Evolutionary conservation across 1,140 invertebrate genomes (phyloP), one percentile per base, ranked within the genome.

Genomic region (Lucilia cuprina): DNA sequence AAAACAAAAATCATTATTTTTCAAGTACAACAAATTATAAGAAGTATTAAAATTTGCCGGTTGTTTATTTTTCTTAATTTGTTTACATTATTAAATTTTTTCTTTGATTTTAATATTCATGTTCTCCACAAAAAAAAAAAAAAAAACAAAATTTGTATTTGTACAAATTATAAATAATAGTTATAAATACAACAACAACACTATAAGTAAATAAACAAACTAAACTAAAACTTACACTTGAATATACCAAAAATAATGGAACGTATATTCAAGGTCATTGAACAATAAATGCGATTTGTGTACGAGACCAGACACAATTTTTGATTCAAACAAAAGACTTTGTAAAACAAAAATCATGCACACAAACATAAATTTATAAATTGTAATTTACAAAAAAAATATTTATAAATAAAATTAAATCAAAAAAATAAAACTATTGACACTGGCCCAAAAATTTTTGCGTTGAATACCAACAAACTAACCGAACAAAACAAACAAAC

Each of bases 31-130:
- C 14, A 60, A 60, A 60, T n/a, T 14, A 70, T 5, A 10, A 70
- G 7, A 70, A 55, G 50, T 55, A 70, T 70, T 70, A 70, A 70
- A 70, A 70, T 70, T 70, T 70, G 65, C 65, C 65, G 65, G 65
- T 70, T 70, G 55, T n/a, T 60, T 60, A 60, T 60, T 60, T 60
- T 60, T 60, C 2, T 70, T 21, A 25, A 0, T 21, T 55, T 55
- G 50, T 55, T 55, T 55, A 17, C 17, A 41, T 41, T 41, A 41
- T 41, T 41, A 41, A 8, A 8, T 41, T 41, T 41, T 41, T 41
- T 10, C 10, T 41, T 41, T 2, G 10, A n/a, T 55, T 55, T 55
- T 55, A 55, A 55, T 55, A 55, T 55, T 21, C 65, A 25, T 19
- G 65, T 70, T 70, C 65, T 25, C 7, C n/a, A 70, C 65, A 70